Base-by-base conservation (phyloP, 2,113 vertebrate species). In the Aegotheles bennettii region DNA sequence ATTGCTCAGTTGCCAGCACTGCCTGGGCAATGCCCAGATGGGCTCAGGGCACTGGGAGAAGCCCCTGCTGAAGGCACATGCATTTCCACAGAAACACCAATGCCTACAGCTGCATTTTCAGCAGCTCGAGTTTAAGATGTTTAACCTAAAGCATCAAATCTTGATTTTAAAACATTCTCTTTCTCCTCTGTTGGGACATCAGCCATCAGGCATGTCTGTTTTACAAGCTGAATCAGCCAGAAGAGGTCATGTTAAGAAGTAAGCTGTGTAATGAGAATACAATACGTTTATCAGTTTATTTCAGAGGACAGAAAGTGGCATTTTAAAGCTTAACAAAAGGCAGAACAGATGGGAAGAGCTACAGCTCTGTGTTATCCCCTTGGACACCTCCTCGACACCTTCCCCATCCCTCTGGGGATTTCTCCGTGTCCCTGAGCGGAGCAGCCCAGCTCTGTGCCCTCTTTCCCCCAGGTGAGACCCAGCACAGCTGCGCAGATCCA, bases 1-100 rank as follows among this genome's bases (percentile, higher is more conserved):
- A 16, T 0, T 1, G n/a, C 53, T 71, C 29, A 4, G 25, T 2
- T 17, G 18, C 26, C 10, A 0, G 56, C 25, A 53, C 21, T 1
- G 1, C 59, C 54, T 7, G 21, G 43, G 50, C 47, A 29, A 13
- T 26, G 31, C 60, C 25, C 65, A n/a, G 33, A 21, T 0, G 1
- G 54, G 43, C 16, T 5, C 43, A 16, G 29, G 36, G 14, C 38
- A 23, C 16, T 1, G 1, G 25, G 13, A 12, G 25, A 38, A 13
- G 35, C 64, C 60, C 40, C 51, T 5, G 40, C 21, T 25, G 60
- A 24, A 67, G 43, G 31, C 38, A 38, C 40, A 8, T 3, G 3
- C 24, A 1, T 24, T 38, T 18, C 78, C 63, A 16, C 0, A 13
- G 7, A 10, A 65, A 54, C 57, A 33, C 0, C 54, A 14, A 7